A percentile compares a stretch with the other conserved stretches of the same genome.
phyloP scores from a whole-genome alignment of 2,888 invertebrate species.

The Stomorhina lunata region DNA sequence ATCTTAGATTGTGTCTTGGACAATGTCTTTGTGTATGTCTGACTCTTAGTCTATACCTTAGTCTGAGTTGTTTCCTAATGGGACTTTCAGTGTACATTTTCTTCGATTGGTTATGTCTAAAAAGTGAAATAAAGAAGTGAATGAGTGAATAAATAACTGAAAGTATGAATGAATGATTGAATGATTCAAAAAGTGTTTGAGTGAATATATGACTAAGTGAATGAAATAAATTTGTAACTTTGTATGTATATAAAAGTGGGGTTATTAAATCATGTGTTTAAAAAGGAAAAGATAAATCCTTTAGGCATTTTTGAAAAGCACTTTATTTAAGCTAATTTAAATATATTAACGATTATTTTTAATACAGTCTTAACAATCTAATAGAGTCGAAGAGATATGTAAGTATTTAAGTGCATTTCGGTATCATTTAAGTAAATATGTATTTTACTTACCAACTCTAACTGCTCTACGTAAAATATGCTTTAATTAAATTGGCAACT shows the following conservation, averaged over 20 bases:
- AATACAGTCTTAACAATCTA: too few species aligned
- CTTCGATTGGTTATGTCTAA: constrained; percentile 53
- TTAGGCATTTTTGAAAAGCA: too few species aligned
- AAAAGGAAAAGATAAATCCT: too few species aligned
- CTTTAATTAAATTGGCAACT: constrained; percentile 21
- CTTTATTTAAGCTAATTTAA: too few species aligned
- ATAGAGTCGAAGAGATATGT: too few species aligned
- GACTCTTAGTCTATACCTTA: background rate
- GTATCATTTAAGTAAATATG: too few species aligned
- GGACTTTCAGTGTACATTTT: constrained; percentile 23
- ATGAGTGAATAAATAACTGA: too few species aligned
- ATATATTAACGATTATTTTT: too few species aligned
- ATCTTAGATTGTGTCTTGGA: background rate
- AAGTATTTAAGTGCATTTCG: too few species aligned
- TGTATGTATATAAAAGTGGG: background rate
- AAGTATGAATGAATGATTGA: constrained; percentile 12
- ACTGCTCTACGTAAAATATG: background rate
- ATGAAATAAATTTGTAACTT: constrained; percentile 24
- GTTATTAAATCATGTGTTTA: too few species aligned
- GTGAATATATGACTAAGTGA: constrained; percentile 7
- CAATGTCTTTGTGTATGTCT: background rate
- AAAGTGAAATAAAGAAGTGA: constrained; percentile 46
- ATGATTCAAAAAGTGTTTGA: background rate
- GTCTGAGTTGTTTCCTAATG: background rate
- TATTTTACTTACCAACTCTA: too few species aligned